These are phyloP conservation scores for Paradoxurus hermaphroditus DNA, from an alignment of 2,113 vertebrate genomes.

Conservation along the genomic window DNA sequence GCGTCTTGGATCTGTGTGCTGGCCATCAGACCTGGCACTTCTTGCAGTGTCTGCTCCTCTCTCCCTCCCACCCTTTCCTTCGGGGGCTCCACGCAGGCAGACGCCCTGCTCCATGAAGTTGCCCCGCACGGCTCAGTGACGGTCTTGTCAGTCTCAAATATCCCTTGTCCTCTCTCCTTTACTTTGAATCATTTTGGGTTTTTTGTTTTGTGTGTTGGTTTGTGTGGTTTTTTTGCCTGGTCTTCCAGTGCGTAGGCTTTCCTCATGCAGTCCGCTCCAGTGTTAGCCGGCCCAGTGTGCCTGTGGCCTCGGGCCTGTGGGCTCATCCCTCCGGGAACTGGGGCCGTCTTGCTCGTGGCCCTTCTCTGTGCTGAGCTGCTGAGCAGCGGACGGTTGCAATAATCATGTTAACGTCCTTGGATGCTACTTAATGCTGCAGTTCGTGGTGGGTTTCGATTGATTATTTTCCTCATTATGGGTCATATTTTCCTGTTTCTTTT, in stretches of 20 bases:
- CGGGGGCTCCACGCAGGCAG: fast-evolving
- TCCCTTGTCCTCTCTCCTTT: neutral
- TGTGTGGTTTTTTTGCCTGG: neutral
- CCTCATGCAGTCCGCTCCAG: neutral
- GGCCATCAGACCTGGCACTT: neutral
- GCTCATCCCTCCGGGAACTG: neutral
- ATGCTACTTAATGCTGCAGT: too few relatives aligned
- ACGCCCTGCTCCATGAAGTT: fast-evolving
- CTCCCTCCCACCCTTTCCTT: fast-evolving
- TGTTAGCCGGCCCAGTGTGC: neutral
- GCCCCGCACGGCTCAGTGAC: neutral
- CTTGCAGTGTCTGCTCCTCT: neutral
- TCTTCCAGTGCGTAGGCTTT: neutral
- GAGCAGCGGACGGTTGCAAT: fast-evolving
- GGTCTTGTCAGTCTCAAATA: neutral
- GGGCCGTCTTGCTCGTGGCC: neutral
- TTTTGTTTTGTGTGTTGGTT: neutral
- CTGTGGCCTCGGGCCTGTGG: fast-evolving
- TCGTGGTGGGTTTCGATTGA: neutral
- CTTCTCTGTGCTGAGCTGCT: neutral
- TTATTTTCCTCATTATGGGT: neutral
- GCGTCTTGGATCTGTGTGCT: neutral
- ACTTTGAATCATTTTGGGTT: neutral
- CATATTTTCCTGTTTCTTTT: neutral
- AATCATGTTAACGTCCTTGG: fast-evolving